Base-by-base conservation (phyloP, 2,797 vertebrate species). In the Mionectes olivaceus region DNA sequence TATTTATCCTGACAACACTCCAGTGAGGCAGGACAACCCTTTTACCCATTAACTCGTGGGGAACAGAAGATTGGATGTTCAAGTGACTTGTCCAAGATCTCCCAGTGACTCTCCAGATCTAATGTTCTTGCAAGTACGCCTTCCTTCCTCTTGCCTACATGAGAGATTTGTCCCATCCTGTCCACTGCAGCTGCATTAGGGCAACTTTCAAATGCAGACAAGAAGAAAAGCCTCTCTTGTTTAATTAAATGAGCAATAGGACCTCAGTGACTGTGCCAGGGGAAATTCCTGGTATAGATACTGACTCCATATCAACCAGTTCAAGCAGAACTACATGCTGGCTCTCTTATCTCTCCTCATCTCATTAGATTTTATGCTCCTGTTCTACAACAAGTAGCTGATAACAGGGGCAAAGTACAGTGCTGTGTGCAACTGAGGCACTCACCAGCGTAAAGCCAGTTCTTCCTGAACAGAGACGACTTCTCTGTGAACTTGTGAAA, bases 321-420 rank as follows among this genome's bases (percentile, higher is more conserved):
- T 83, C 11, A 2, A 24, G 44, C 52, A 49, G 75, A 71, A 25
- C 47, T 69, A 7, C 13, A 9, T 27, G 56, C 27, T 44, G 49
- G 28, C 52, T 68, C 47, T 67, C 13, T 80, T 89, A 59, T 52
- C 82, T 80, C 41, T 23, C 69, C 57, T 27, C 37, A 46, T 39
- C 71, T 93, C 33, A 4, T 24, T 63, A 57, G 57, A 53, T 43
- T 89, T 92, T 53, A 83, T 43, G 28, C n/a, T 92, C 78, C 82
- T 77, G 18, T 33, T 87, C 32, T n/a, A 16, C 39, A 65, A 23
- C 46, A 46, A 63, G 46, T 27, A 35, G 41, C 39, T 77, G 73
- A 57, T 77, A 63, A 87, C 5, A 68, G 75, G 56, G 73, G 39
- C 84, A 87, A 95, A 93, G 87, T 69, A 82, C 65, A 89, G 47